Percentiles rank a stretch among this genome's conserved stretches.
These are phyloP conservation scores for Mus spretus DNA, from an alignment of 2,797 vertebrate genomes.

Conservation along the genomic window DNA sequence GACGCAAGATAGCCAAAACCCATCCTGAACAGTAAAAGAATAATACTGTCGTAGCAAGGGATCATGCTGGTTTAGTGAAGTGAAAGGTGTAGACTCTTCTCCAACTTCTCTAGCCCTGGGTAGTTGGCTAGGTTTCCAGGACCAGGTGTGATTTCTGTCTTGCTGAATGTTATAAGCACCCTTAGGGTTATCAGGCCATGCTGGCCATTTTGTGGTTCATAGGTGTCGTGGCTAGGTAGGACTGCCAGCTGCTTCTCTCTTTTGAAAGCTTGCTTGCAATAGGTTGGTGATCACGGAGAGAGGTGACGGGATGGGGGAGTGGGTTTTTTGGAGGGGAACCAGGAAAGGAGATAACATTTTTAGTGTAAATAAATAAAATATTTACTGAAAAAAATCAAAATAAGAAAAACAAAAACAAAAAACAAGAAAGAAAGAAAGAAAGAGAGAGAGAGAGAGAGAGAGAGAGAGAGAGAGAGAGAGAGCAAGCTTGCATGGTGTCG, in stretches of 20 bases:
- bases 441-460: no score
- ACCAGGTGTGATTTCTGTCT: neutral
- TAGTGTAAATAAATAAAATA: no score
- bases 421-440: no score
- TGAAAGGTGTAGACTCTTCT: neutral
- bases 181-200: neutral
- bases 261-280: neutral
- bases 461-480: no score
- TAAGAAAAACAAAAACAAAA: no score
- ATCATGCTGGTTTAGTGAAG: neutral
- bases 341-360: no score
- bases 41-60: neutral
- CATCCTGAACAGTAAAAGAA: neutral
- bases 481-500: neutral
- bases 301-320: no score
- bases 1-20: neutral
- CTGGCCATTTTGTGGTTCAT: neutral
- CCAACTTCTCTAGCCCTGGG: neutral
- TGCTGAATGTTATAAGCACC: neutral
- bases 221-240: neutral
- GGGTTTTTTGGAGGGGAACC: no score
- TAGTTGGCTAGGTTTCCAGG: neutral
- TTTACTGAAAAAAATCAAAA: no score
- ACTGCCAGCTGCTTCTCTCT: neutral
- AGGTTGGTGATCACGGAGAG: no score